Conservation (phyloP, 2,888 invertebrate species). For the Tenthredo scrophulariae region DNA sequence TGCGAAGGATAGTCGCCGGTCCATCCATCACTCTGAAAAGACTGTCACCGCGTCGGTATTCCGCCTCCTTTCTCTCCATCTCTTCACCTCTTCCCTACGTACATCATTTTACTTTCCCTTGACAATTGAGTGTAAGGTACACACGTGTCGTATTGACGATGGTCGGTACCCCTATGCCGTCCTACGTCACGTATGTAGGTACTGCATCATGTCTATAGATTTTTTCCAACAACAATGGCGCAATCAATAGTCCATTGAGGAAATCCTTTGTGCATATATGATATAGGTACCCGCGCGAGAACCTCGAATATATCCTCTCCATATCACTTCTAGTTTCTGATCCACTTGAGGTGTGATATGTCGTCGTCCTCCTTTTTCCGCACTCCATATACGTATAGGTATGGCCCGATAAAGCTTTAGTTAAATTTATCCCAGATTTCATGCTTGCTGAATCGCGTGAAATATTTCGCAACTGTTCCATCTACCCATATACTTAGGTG, state of each 20-base stretch:
- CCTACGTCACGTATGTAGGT: neutral
- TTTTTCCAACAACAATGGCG: slow-evolving; percentile 36
- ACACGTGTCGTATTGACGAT: neutral
- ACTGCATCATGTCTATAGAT: slow-evolving; percentile 15
- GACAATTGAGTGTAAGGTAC: neutral
- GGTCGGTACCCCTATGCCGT: neutral
- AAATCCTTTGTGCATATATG: slow-evolving; percentile 46
- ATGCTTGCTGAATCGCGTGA: slow-evolving; percentile 36
- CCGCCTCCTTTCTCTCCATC: neutral
- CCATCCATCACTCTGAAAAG: slow-evolving; percentile 49
- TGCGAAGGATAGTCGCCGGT: slow-evolving; percentile 35
- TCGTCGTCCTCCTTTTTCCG: neutral
- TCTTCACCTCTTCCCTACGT: neutral
- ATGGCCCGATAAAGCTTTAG: neutral
- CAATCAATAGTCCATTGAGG: slow-evolving; percentile 52
- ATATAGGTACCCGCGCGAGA: neutral
- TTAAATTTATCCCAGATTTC: slow-evolving; percentile 47
- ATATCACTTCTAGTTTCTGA: slow-evolving; percentile 24
- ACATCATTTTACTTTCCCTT: slow-evolving; percentile 1
- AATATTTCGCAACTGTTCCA: slow-evolving; percentile 28
- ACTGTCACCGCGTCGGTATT: slow-evolving; percentile 26
- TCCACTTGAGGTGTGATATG: slow-evolving; percentile 9
- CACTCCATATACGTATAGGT: neutral
- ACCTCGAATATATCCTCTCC: slow-evolving; percentile 7
- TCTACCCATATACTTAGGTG: neutral